Percentiles rank a stretch among this genome's conserved stretches.
Conservation (phyloP, 1,140 invertebrate species). For the Hycleus phaleratus region DNA sequence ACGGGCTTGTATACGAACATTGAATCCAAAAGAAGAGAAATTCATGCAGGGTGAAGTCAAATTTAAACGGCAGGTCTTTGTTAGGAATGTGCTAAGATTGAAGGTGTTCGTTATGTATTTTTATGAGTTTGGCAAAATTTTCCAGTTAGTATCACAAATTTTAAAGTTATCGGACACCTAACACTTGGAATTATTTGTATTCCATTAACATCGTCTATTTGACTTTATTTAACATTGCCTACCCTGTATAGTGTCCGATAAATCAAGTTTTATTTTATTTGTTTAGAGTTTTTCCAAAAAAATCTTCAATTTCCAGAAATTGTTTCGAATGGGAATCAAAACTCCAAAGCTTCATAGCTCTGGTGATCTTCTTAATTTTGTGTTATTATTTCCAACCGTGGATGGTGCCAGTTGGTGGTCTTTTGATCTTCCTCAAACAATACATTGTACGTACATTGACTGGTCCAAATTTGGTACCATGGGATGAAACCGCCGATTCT, state of each 20-base stretch:
- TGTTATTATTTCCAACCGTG: slow-evolving; percentile 83
- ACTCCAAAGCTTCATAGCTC: slow-evolving; percentile 76
- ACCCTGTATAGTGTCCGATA: too few species aligned
- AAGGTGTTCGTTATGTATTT: slow-evolving; percentile 84
- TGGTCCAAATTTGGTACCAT: slow-evolving; percentile 49
- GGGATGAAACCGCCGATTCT: slow-evolving; percentile 72
- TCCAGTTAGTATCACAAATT: slow-evolving; percentile 64
- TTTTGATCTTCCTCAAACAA: slow-evolving; percentile 72
- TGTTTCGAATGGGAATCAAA: slow-evolving; percentile 97
- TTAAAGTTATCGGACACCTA: background rate
- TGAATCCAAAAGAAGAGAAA: slow-evolving; percentile 94
- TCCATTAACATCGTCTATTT: too few species aligned
- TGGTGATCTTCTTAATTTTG: slow-evolving; percentile 72
- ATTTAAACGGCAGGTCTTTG: slow-evolving; percentile 91
- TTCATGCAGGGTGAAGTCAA: slow-evolving; percentile 91
- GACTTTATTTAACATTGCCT: too few species aligned
- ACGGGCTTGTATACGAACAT: slow-evolving; percentile 79
- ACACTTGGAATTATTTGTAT: too few species aligned
- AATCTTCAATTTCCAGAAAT: slow-evolving; percentile 53
- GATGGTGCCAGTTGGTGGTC: slow-evolving; percentile 70
- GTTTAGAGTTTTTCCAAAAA: background rate
- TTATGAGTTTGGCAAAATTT: slow-evolving; percentile 81
- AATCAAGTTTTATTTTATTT: too few species aligned
- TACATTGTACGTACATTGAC: slow-evolving; percentile 50
- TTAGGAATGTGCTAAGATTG: slow-evolving; percentile 87